A percentile compares a stretch with the other conserved stretches of the same genome.
Evolutionary conservation across 1,140 invertebrate species (phyloP).

Genomic region (Drosophila subobscura): DNA sequence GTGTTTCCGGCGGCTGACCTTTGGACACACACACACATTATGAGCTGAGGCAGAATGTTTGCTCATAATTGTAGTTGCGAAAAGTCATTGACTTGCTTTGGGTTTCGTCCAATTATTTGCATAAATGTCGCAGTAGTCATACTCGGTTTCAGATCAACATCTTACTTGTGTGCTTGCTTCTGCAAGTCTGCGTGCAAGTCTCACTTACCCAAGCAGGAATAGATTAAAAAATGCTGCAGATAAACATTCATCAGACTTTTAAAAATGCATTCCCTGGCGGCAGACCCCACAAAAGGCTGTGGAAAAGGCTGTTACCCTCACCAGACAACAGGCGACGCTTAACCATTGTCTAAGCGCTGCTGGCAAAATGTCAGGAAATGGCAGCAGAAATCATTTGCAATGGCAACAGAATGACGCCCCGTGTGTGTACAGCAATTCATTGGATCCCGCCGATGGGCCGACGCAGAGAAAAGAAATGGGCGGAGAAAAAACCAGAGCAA

Average conservation of each 20-base stretch:
- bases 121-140: slow-evolving; percentile 60
- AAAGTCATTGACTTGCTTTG: slow-evolving; percentile 61
- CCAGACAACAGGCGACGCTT: slow-evolving; percentile 42
- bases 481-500: slow-evolving; percentile 15
- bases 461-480: slow-evolving; percentile 14
- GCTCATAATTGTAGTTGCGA: slow-evolving; percentile 55
- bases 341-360: slow-evolving; percentile 74
- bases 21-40: slow-evolving; percentile 4
- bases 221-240: slow-evolving; percentile 64
- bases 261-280: slow-evolving; percentile 56
- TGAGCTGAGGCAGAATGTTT: slow-evolving; percentile 7
- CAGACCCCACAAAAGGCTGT: slow-evolving; percentile 2
- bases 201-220: slow-evolving; percentile 42
- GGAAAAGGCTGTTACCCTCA: slow-evolving; percentile 26
- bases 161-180: too few species aligned
- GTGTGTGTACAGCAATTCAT: slow-evolving; percentile 69
- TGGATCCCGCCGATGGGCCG: slow-evolving; percentile 29
- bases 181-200: slow-evolving; percentile 61
- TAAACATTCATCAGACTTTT: slow-evolving; percentile 50
- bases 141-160: too few species aligned
- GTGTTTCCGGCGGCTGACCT: slow-evolving; percentile 2
- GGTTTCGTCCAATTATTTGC: slow-evolving; percentile 47
- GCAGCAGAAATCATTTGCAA: slow-evolving; percentile 64
- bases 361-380: slow-evolving; percentile 73
- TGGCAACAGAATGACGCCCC: slow-evolving; percentile 59